These are phyloP conservation scores for Noctuana brunneofusca DNA, from an alignment of 2,888 invertebrate species.

Conservation along the genomic window DNA sequence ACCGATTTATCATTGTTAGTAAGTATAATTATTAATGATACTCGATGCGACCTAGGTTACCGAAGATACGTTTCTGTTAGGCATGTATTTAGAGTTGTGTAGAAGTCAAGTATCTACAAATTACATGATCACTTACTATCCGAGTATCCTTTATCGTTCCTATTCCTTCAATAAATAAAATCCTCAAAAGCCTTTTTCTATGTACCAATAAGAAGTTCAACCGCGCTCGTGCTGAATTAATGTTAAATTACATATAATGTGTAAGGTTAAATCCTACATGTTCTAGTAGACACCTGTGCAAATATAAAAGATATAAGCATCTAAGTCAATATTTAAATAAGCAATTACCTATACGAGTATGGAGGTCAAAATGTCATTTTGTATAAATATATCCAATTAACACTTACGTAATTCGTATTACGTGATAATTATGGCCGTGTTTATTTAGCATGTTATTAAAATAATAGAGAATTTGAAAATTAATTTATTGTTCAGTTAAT, in stretches of 20 bases:
- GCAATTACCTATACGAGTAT: conserved; percentile 5
- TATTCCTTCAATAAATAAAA: no score
- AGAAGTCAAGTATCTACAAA: no score
- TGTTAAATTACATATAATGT: not conserved
- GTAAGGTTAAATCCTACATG: not conserved
- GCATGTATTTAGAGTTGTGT: no score
- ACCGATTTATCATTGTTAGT: no score
- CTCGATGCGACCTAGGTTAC: no score
- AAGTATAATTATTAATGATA: no score
- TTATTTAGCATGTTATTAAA: conserved; percentile 1
- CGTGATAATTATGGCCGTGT: conserved; percentile 18
- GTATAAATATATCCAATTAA: conserved; percentile 22
- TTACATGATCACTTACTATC: no score
- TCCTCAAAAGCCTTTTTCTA: no score
- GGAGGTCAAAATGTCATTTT: conserved; percentile 23
- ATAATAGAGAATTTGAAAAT: conserved; percentile 5
- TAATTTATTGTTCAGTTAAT: not conserved
- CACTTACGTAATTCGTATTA: conserved; percentile 12
- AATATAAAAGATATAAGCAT: conserved; percentile 14
- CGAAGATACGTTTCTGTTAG: no score
- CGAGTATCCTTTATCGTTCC: no score
- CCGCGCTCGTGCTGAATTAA: not conserved
- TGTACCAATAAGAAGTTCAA: no score
- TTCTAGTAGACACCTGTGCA: conserved; percentile 6
- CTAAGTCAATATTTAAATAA: conserved; percentile 17